Base-by-base conservation (phyloP, 1,140 invertebrate species). In the Riptortus pedestris region DNA sequence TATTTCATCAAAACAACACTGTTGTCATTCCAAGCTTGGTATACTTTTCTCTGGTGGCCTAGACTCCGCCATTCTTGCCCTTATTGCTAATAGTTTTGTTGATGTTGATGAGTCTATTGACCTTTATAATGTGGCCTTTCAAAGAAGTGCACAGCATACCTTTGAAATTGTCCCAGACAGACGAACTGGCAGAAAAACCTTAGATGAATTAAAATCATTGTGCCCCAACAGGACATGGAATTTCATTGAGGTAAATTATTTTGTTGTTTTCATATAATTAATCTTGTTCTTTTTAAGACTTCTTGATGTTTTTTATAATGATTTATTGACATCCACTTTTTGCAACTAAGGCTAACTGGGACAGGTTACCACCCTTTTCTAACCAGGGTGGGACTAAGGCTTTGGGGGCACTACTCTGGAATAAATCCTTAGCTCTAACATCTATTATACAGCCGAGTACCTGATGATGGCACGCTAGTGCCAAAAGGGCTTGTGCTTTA, bases 61-160 rank as follows among this genome's bases (percentile, higher is more conserved):
- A 14, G 96, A 98, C 77, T 98, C 94, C 51, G 85, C 91, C 27
- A 81, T 97, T 69, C 76, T 98, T 66, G 87, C 94, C 31, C 78
- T 84, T 31, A 72, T 97, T 27, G 83, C 87, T 20, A 79, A 94
- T 74, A 83, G 84, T 77, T 85, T 81, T 77, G 72, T 93, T 24
- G 77, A 83, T 2, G 66, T 70, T 66, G 70, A 79, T 43, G 84
- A 90, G 72, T 79, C 85, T 33, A 93, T 98, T 70, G 94, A 98
- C 77, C 79, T 98, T n/a, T 80, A 97, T 20, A 98, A 98, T 83
- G 91, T 98, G 28, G 91, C 93, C n/a, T 98, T 98, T 80, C 83
- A 87, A 74, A 81, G 78, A 29, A 58, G 51, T 51, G 45, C 2
- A 5, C 22, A 33, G 20, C 47, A 59, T n/a, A 48, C 71, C 31